phyloP scores from a whole-genome alignment of 2,888 invertebrate genomes.

The Eutolmus rufibarbis region DNA sequence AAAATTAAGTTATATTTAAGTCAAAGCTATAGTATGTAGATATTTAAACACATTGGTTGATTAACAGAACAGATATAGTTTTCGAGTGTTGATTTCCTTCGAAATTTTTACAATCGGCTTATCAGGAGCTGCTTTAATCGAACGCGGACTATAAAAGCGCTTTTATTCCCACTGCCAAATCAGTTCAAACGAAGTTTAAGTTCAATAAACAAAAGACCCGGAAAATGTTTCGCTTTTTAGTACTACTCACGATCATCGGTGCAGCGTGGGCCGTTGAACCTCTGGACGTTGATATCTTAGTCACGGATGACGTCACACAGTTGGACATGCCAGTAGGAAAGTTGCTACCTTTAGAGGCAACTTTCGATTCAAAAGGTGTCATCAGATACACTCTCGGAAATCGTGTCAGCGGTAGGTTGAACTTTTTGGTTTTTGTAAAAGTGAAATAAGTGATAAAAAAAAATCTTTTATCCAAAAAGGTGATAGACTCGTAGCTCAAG shows the following conservation, averaged over 20 bases:
- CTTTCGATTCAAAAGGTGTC: background rate
- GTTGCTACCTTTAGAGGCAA: background rate
- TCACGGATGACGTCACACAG: background rate
- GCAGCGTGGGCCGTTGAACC: background rate
- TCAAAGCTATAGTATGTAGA: no score
- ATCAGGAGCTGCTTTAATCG: background rate
- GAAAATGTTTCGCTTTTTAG: conserved; percentile 3
- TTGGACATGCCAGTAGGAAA: background rate
- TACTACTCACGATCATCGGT: background rate
- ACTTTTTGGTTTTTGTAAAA: background rate
- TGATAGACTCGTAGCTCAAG: conserved; percentile 48
- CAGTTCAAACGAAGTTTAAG: background rate
- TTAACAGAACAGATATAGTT: background rate
- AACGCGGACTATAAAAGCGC: background rate
- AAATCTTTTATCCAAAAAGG: conserved; percentile 13
- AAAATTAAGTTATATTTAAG: no score
- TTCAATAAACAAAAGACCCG: background rate
- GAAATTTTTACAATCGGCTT: background rate
- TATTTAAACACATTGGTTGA: no score
- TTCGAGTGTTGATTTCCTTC: background rate
- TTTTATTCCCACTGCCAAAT: background rate
- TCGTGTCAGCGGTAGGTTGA: background rate
- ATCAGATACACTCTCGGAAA: background rate
- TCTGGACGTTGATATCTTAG: background rate
- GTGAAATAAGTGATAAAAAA: background rate